These are phyloP conservation scores for Andrena praecox DNA, from an alignment of 2,888 invertebrate species.

Conservation along the genomic window DNA sequence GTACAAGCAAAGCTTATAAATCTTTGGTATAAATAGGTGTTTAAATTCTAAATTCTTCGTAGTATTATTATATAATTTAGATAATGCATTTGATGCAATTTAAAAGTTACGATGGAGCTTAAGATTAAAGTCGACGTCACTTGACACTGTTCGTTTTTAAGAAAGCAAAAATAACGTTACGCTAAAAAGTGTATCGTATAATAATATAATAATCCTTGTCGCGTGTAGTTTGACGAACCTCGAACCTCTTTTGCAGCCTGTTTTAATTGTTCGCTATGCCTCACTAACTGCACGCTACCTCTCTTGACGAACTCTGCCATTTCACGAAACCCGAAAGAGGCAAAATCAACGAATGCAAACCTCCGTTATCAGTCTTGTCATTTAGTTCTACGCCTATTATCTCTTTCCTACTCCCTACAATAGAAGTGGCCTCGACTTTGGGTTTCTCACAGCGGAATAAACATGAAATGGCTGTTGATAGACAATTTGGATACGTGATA, in stretches of 20 bases:
- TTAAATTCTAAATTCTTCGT: not conserved
- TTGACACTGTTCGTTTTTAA: not conserved
- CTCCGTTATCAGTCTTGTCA: conserved; percentile 69
- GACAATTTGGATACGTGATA: not conserved
- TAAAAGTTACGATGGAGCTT: not conserved
- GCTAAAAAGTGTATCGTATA: not conserved
- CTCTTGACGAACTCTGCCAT: conserved; percentile 83
- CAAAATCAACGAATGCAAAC: conserved; percentile 62
- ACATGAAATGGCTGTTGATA: conserved; percentile 43
- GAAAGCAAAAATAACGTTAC: not conserved
- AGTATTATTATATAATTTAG: not conserved
- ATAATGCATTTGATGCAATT: not conserved
- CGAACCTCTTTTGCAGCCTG: conserved; percentile 86
- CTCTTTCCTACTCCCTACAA: conserved; percentile 68
- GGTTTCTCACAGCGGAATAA: conserved; percentile 59
- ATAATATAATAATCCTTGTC: not conserved
- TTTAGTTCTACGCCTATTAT: conserved; percentile 72
- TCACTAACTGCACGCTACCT: conserved; percentile 83
- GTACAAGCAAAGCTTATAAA: not conserved
- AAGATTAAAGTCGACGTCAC: not conserved
- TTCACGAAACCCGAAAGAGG: conserved; percentile 74
- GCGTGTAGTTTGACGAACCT: conserved; percentile 81
- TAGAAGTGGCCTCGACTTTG: conserved; percentile 76
- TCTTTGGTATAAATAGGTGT: not conserved
- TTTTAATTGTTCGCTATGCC: conserved; percentile 86